Base-by-base conservation (phyloP, 2,888 invertebrate species). In the Epistrophe eligans region DNA sequence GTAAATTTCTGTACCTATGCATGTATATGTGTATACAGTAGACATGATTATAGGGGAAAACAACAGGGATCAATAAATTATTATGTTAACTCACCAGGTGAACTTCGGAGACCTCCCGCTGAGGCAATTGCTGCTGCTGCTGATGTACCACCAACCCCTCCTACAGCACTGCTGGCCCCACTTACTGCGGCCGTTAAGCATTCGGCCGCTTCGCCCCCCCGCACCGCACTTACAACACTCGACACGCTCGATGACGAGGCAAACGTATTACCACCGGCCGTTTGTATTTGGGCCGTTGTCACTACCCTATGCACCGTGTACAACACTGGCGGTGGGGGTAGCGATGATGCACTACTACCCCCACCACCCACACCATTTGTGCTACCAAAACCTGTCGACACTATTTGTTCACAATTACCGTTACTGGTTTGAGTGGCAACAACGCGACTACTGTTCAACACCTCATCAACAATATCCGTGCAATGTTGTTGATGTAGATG, bases 261-360 rank as follows among this genome's bases (percentile, higher is more conserved):
- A 77, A 92, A 92, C 50, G 92, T 91, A 80, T 91, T 91, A 57
- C 92, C 91, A 40, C 90, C 90, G 40, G 92, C 91, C 57, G 92
- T 92, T 89, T 93, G 93, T 76, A 93, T 92, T 89, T 93, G 93
- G 70, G 93, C 91, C 58, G 93, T 93, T 71, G 93, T 92, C 71
- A 93, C 93, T 82, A 93, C 93, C 38, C 93, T 91, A 89, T 93
- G 93, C 72, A 93, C 93, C 24, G 93, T 93, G 84, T 93, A 93
- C 90, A 93, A 89, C 77, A 93, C 90, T 19, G 93, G 92, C 70
- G 92, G 91, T 83, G 90, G 90, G 83, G 91, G 90, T 84, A 90
- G 90, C 74, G 84, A 64, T 84, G 77, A 77, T 79, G 84, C 77
- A 83, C 81, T 82, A 80, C 84, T 72, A 28, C 88, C 84, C 77